A percentile compares a stretch with the other conserved stretches of the same genome.
phyloP scores from a whole-genome alignment of 2,113 vertebrate species.

The Beaufortia kweichowensis region DNA sequence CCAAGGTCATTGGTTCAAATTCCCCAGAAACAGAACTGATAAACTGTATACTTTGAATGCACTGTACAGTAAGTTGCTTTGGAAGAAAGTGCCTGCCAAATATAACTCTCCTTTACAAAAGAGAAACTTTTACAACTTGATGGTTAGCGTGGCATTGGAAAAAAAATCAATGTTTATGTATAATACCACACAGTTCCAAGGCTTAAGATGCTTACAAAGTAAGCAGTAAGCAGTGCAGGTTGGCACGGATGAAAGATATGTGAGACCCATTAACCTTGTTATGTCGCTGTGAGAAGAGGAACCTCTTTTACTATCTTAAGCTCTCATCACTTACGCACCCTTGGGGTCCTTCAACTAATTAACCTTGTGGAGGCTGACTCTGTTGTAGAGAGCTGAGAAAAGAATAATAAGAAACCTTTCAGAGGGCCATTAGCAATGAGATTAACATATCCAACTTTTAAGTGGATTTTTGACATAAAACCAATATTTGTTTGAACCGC shows the following conservation, averaged over 20 bases:
- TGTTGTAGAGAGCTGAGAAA: slow-evolving; percentile 65
- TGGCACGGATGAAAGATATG: slow-evolving; percentile 58
- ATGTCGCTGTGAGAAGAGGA: slow-evolving; percentile 60
- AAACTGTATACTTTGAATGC: too few relatives aligned
- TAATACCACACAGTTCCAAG: slow-evolving; percentile 61
- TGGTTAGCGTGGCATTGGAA: slow-evolving; percentile 50
- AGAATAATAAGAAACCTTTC: slow-evolving; percentile 76
- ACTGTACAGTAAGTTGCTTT: too few relatives aligned
- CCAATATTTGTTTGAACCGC: slow-evolving; percentile 72
- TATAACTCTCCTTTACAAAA: neutral
- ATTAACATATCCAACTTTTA: slow-evolving; percentile 78
- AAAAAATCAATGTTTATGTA: slow-evolving; percentile 58
- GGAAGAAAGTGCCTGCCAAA: too few relatives aligned
- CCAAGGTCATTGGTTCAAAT: too few relatives aligned
- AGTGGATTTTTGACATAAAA: slow-evolving; percentile 78
- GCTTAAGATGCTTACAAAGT: slow-evolving; percentile 24
- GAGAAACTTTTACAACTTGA: neutral
- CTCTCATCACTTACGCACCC: slow-evolving; percentile 67
- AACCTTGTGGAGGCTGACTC: slow-evolving; percentile 77
- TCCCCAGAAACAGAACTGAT: too few relatives aligned
- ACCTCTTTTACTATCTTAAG: slow-evolving; percentile 71
- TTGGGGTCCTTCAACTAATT: slow-evolving; percentile 76
- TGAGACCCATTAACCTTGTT: slow-evolving; percentile 76
- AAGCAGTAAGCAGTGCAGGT: slow-evolving; percentile 51
- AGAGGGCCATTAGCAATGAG: slow-evolving; percentile 70